Evolutionary conservation across 2,797 vertebrate genomes (phyloP), one percentile per base, ranked within the genome.

Genomic region (Steatocranus sp.): DNA sequence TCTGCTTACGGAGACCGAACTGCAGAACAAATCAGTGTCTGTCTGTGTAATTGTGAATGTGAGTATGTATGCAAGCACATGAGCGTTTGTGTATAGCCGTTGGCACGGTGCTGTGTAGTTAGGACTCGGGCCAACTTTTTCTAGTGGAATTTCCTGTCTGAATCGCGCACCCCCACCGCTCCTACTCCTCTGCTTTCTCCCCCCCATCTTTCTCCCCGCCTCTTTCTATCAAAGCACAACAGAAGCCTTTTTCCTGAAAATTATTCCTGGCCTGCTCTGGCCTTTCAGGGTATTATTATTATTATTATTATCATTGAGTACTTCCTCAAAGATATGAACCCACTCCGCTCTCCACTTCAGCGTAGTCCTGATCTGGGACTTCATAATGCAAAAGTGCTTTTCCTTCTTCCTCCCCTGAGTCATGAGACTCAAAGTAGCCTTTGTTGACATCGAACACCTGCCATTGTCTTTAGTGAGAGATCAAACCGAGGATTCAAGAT

Each of bases 111-210:
- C 92, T 96, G 91, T 97, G 95, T 93, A 95, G 94, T 96, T 97
- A 96, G 96, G 97, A 96, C 89, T 87, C 85, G 84, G 91, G 97
- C 96, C 97, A 97, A 96, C 94, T 96, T 96, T 90, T 97, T 94
- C 95, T 96, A 91, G 91, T 97, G 97, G 97, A 98, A 98, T 98
- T 99, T 98, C 97, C 97, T 97, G 97, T 97, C 96, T 97, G 94
- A 95, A 96, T 97, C 88, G 95, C 94, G 94, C 95, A 94, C 94
- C 95, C 93, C 93, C 81, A 87, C 91, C 83, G 58, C 84, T 61
- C 94, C 88, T 88, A 48, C 90, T 63, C 86, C 76, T 94, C 91
- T 89, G 80, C 76, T 89, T 85, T 88, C 56, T 75, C 38, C 8
- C 77, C 48, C 73, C 43, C 73, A 48, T 75, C 25, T 50, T 79